Evolutionary conservation across 2,888 invertebrate genomes (phyloP), one percentile per base, ranked within the genome.

Genomic region (Catocala fraxini): DNA sequence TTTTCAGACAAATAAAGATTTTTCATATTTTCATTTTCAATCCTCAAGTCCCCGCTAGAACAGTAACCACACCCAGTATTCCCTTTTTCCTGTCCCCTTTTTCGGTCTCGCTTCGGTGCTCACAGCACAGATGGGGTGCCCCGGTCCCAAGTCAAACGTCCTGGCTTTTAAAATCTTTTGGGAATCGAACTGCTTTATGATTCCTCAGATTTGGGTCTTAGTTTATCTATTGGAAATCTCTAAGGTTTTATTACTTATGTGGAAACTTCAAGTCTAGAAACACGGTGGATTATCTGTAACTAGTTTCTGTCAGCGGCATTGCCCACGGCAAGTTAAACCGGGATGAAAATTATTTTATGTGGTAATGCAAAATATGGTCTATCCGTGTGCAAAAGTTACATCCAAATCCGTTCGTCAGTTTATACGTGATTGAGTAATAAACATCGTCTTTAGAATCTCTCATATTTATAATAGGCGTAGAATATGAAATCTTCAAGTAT

Each of bases 21-120:
- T n/a, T n/a, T n/a, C n/a, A n/a, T n/a, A n/a, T n/a, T n/a, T n/a
- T n/a, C n/a, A n/a, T n/a, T n/a, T n/a, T n/a, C n/a, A n/a, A n/a
- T n/a, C 10, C 25, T 12, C 12, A 0, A 9, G 25, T 25, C 25
- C 25, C 47, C 75, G 75, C 75, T 74, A 0, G 6, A 9, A 64
- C 6, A 0, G 2, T 0, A 6, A 4, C 72, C 66, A 13, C 11
- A 67, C 73, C 73, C 61, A 2, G 6, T 49, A 25, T 59, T 71
- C 64, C 71, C 65, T 68, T 65, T 69, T 65, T 55, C 59, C 43
- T 66, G 66, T 65, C 71, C 69, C 58, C 57, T 70, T 68, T 64
- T 71, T 77, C 63, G 62, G 69, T 68, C 34, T 47, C 67, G 74
- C 68, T 63, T 59, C 65, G 51, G n/a, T 54, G 71, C 65, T 54